Percentiles rank a stretch among this genome's conserved stretches.
Conservation (phyloP, 2,888 invertebrate genomes). For the Dorcus hopei region DNA sequence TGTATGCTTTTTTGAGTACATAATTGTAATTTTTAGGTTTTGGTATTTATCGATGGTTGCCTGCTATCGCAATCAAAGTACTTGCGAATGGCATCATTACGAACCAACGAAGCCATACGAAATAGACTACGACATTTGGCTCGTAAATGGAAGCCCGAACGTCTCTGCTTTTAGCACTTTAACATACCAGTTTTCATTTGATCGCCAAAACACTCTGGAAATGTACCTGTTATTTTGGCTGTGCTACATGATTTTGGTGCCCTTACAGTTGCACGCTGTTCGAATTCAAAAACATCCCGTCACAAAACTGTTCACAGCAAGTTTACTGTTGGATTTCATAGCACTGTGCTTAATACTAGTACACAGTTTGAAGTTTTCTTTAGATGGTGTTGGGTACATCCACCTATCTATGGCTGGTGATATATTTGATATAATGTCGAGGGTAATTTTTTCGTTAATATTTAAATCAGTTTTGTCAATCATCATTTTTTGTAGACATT, state of each 20-base stretch:
- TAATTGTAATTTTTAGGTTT: slow-evolving; percentile 60
- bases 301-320: slow-evolving; percentile 84
- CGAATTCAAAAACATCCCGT: slow-evolving; percentile 87
- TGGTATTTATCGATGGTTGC: slow-evolving; percentile 96
- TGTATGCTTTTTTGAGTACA: background rate
- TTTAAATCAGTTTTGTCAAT: background rate
- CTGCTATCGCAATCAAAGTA: slow-evolving; percentile 77
- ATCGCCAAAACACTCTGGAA: slow-evolving; percentile 88
- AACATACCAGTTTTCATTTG: slow-evolving; percentile 95
- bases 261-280: slow-evolving; percentile 89
- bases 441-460: slow-evolving; percentile 57
- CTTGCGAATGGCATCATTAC: slow-evolving; percentile 83
- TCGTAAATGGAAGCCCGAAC: slow-evolving; percentile 95
- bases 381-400: slow-evolving; percentile 85
- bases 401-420: slow-evolving; percentile 84
- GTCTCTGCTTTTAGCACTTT: slow-evolving; percentile 81
- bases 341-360: slow-evolving; percentile 84
- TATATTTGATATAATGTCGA: slow-evolving; percentile 86
- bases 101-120: slow-evolving; percentile 49
- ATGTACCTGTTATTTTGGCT: slow-evolving; percentile 85
- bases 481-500: slow-evolving; percentile 65
- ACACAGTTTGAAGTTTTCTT: slow-evolving; percentile 85
- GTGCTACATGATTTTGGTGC: slow-evolving; percentile 78
- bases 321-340: slow-evolving; percentile 79
- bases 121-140: slow-evolving; percentile 86